phyloP scores from a whole-genome alignment of 2,888 invertebrate species.

The Hoplodrina blanda region DNA sequence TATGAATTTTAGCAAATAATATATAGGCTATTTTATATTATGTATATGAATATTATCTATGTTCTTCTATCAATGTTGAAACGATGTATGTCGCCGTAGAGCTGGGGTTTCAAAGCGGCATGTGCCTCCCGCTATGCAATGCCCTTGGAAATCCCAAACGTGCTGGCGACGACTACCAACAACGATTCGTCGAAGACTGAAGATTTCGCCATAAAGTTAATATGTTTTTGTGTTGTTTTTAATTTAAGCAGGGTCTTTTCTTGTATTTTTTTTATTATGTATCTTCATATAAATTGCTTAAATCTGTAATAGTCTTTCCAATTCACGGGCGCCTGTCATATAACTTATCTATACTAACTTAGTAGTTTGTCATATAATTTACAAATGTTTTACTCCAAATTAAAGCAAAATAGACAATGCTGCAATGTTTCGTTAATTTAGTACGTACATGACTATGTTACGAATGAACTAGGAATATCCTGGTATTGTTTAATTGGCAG shows the following conservation, averaged over 20 bases:
- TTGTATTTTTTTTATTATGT: not conserved
- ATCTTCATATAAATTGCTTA: too few species aligned
- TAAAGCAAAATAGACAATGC: constrained; percentile 11
- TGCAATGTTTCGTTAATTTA: constrained; percentile 32
- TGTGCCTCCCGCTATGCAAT: constrained; percentile 94
- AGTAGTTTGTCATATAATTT: too few species aligned
- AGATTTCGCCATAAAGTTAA: not conserved
- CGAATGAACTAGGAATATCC: constrained; percentile 10
- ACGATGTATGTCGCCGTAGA: constrained; percentile 90
- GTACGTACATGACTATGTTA: not conserved
- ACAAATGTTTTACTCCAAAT: too few species aligned
- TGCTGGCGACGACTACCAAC: constrained; percentile 87
- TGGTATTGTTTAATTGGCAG: constrained; percentile 31
- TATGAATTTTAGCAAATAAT: too few species aligned
- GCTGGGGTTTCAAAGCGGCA: constrained; percentile 96
- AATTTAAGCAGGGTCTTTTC: not conserved
- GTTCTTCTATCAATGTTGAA: too few species aligned
- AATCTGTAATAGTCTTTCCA: too few species aligned
- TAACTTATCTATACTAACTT: too few species aligned
- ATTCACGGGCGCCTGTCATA: too few species aligned
- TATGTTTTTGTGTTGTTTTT: not conserved
- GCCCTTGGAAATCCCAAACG: constrained; percentile 96
- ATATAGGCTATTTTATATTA: not conserved
- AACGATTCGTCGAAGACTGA: constrained; percentile 21
- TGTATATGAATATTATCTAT: not conserved